Evolutionary conservation across 37 sponge, comb jelly and placozoan genomes (phyloP), one percentile per base, ranked within the genome.

Genomic region (Beroe ovata): DNA sequence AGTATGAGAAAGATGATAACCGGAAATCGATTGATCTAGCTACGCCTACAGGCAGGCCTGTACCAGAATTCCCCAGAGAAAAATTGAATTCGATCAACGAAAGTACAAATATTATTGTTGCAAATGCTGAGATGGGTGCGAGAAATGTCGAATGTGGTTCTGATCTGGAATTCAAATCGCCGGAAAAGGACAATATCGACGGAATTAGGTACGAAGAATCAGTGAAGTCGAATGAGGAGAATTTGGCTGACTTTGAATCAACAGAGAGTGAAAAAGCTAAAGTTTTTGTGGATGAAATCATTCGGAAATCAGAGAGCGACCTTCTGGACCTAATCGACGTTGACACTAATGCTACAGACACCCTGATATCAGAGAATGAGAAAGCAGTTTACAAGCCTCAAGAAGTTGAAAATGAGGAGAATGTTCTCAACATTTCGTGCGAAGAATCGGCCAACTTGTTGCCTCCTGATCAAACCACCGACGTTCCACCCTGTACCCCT

Each of bases 361-460:
- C 11, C 11, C 54, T 47, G 6, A 47, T 47, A 16, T 47, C 54
- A 47, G 54, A 47, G 11, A 11, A 47, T 47, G 11, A 47, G 11
- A 47, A 47, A 47, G 54, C 54, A 47, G 54, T 47, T 16, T 47
- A 47, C 11, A 47, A 47, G 11, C 54, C 54, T 11, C 54, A 47
- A 11, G 11, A 47, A 47, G 11, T 47, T 4, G 35, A 34, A 32
- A 66, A 14, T 11, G 69, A 66, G 69, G 69, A 66, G 2, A 29
- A 25, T 33, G 36, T 66, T 30, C 16, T 66, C 8, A 66, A 66
- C 16, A 66, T 66, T 66, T 66, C 69, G 3, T 66, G 32, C 14
- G 69, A 66, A 18, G 69, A 66, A 66, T 32, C 69, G 3, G 69
- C 69, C 2, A 66, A 66, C 69, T 16, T 66, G 35, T 16, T 66